phyloP scores from a whole-genome alignment of 2,888 invertebrate species.

The Hybos culiciformis region DNA sequence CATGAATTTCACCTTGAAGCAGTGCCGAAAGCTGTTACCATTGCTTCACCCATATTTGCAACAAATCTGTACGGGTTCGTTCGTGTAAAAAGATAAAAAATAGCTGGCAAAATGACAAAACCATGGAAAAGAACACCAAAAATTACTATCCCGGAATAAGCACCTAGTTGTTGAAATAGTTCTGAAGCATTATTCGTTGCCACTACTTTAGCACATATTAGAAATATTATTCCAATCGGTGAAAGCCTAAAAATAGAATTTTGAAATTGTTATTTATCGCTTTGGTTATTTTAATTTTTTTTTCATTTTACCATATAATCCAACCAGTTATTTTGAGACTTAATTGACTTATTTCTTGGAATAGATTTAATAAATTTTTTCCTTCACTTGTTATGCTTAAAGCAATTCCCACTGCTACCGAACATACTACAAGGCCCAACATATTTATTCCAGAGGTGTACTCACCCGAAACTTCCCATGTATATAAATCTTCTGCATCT shows the following conservation, averaged over 20 bases:
- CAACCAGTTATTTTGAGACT: conserved; percentile 51
- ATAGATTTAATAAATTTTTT: conserved; percentile 47
- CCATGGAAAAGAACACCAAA: conserved; percentile 55
- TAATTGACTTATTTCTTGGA: conserved; percentile 45
- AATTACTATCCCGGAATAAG: conserved; percentile 57
- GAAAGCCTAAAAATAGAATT: conserved; percentile 37
- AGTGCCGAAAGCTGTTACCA: conserved; percentile 64
- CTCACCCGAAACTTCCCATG: conserved; percentile 38
- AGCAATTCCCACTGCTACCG: conserved; percentile 50
- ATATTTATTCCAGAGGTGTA: conserved; percentile 43
- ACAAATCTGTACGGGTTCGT: conserved; percentile 47
- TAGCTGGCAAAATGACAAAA: conserved; percentile 50
- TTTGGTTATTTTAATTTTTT: background rate
- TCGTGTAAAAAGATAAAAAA: conserved; percentile 47
- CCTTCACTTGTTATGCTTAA: conserved; percentile 49
- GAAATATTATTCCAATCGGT: conserved; percentile 48
- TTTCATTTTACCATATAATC: conserved; percentile 52
- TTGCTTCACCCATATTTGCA: conserved; percentile 47
- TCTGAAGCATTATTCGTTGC: conserved; percentile 48
- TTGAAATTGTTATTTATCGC: background rate
- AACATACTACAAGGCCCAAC: conserved; percentile 45
- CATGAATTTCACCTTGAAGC: conserved; percentile 50
- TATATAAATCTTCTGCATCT: conserved; percentile 12
- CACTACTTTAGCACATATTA: conserved; percentile 50
- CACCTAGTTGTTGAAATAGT: conserved; percentile 50